These are phyloP conservation scores for Notocelia uddmanniana DNA, from an alignment of 2,888 invertebrate genomes.

Conservation along the genomic window DNA sequence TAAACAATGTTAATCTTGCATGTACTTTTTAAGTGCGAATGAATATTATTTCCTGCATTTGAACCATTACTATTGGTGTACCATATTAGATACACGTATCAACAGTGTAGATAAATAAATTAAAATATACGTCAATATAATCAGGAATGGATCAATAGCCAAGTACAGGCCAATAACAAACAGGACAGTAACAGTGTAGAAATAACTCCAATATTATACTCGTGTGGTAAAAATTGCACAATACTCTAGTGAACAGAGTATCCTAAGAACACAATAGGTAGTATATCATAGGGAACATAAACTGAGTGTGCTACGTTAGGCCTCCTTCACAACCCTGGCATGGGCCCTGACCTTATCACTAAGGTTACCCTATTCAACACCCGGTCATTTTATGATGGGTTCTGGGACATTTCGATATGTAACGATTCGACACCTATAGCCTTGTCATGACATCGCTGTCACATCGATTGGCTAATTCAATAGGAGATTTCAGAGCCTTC, in stretches of 20 bases:
- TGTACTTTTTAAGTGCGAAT: too few relatives aligned
- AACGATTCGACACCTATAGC: too few relatives aligned
- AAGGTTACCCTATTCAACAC: background rate
- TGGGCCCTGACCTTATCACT: slow-evolving; percentile 39
- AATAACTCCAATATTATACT: slow-evolving; percentile 61
- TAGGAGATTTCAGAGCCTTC: too few relatives aligned
- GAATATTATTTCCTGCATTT: background rate
- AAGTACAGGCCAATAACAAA: slow-evolving; percentile 58
- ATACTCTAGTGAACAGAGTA: slow-evolving; percentile 66
- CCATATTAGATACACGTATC: slow-evolving; percentile 6
- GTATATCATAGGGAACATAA: slow-evolving; percentile 73
- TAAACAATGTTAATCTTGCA: too few relatives aligned
- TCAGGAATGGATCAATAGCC: slow-evolving; percentile 56
- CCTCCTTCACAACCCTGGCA: slow-evolving; percentile 84
- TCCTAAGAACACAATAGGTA: slow-evolving; percentile 82
- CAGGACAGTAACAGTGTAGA: slow-evolving; percentile 73
- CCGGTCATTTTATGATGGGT: background rate
- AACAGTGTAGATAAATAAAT: background rate
- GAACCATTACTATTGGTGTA: background rate
- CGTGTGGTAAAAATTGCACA: slow-evolving; percentile 66
- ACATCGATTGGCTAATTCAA: background rate
- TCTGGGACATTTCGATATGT: background rate
- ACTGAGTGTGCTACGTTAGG: slow-evolving; percentile 77
- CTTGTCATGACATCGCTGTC: background rate
- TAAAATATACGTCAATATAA: slow-evolving; percentile 37